These are phyloP conservation scores for Micrasema minimum DNA, from an alignment of 1,140 invertebrate genomes.

Conservation along the genomic window DNA sequence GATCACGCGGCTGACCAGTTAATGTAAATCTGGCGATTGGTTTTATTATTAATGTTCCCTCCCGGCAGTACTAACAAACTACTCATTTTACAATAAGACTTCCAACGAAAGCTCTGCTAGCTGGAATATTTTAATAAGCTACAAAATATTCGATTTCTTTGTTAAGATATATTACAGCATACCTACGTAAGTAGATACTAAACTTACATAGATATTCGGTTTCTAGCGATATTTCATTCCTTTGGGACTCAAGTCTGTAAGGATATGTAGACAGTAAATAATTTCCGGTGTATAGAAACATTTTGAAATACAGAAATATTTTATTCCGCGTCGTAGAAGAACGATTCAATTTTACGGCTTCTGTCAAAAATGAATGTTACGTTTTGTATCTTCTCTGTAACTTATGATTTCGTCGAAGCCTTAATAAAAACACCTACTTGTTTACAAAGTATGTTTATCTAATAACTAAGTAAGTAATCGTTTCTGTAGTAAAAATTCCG, in stretches of 20 bases:
- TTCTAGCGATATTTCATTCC: constrained; percentile 18
- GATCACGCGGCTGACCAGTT: constrained; percentile 23
- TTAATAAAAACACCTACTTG: too few species aligned
- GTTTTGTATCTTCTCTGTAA: too few species aligned
- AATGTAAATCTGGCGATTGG: constrained; percentile 35
- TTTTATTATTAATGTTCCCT: constrained; percentile 36
- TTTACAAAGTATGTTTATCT: too few species aligned
- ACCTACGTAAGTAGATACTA: too few species aligned
- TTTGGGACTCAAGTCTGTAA: not conserved
- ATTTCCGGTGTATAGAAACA: constrained; percentile 19
- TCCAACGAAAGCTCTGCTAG: constrained; percentile 6
- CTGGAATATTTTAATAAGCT: constrained; percentile 10
- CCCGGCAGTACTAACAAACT: constrained; percentile 1
- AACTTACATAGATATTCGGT: not conserved
- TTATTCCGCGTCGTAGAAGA: not conserved
- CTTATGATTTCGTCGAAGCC: too few species aligned
- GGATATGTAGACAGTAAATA: constrained; percentile 19
- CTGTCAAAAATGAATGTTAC: too few species aligned
- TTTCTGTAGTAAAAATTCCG: too few species aligned
- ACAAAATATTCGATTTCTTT: constrained; percentile 30
- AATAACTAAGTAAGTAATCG: too few species aligned
- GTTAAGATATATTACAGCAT: constrained; percentile 2
- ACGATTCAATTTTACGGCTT: not conserved
- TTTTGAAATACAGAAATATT: constrained; percentile 13
- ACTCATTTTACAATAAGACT: not conserved